Base-by-base conservation (phyloP, 2,113 vertebrate species). In the Zingel zingel region DNA sequence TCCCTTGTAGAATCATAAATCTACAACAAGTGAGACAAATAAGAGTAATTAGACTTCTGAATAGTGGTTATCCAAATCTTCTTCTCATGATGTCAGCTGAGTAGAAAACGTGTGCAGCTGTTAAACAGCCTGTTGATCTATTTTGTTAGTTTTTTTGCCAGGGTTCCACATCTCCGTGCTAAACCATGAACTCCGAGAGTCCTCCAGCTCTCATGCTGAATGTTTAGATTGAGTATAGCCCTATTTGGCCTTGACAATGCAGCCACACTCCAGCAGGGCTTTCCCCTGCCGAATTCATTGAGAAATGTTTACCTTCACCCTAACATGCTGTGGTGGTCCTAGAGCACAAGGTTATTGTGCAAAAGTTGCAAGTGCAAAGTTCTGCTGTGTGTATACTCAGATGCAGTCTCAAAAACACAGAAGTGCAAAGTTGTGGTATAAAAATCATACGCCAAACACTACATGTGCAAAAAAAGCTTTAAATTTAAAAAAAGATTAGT, bases 221-320 rank as follows among this genome's bases (percentile, higher is more conserved):
- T 91, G 85, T 91, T 93, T 93, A 81, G 90, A 90, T 91, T 89
- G 65, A 89, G 81, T 79, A 11, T 74, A 86, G 76, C 82, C 81
- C 61, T 91, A 84, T 94, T 94, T 93, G 94, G 86, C 90, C 91
- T 93, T 93, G 83, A 68, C 67, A 77, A 79, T 81, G 73, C 80
- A 84, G 84, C 81, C 69, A 4, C 63, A 76, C 79, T 86, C 74
- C 82, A 85, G 77, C 86, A 88, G 84, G 80, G 75, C 68, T 85
- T 88, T 71, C 54, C 87, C 63, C 84, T 78, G 80, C 73, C 16
- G 75, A 82, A 88, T 86, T 85, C 66, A 90, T 61, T 79, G 74
- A 79, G 77, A 90, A 79, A 79, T 93, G 93, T 94, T 95, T 94
- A 94, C 86, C 72, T 91, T 94, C 83, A 88, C 87, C 86, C 65